Base-by-base conservation (phyloP, 2,113 vertebrate species). In the Erythrocercus mccallii region DNA sequence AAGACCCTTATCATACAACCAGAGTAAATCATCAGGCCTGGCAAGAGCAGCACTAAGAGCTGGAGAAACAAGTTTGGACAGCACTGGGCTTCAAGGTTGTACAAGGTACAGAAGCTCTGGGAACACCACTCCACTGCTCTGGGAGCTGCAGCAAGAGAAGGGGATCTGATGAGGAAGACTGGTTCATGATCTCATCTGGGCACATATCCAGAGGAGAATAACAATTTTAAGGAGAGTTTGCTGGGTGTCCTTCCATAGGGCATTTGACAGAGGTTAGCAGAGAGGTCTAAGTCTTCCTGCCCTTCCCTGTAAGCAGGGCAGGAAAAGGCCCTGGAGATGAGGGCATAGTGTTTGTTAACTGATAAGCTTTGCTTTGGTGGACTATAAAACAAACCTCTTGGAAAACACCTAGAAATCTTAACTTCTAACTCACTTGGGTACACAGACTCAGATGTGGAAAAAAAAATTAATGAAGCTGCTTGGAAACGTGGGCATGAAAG, bases 351-450 rank as follows among this genome's bases (percentile, higher is more conserved):
- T 3, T 84, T 76, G 73, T 50, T 78, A 81, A 73, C 33, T n/a
- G 35, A 73, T 64, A 74, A 88, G 14, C 15, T 84, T 83, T 81
- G 45, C 56, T 84, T 70, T 30, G 25, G 37, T 25, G 35, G 64
- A 50, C 84, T 65, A 45, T 27, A 62, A 35, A 88, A 69, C 27
- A 88, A 92, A 40, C 20, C 33, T 66, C 54, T 73, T 86, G 58
- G 76, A 86, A 91, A 92, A 88, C 4, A n/a, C 60, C 56, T 94
- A 51, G 77, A 71, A 77, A 70, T 70, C 45, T 48, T 44, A 78
- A 62, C 47, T 89, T 85, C 54, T 61, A 48, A 42, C 38, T 86
- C 58, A 40, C 84, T 65, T 53, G 74, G 31, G 66, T 65, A 56
- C 13, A 27, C 15, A 88, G 74, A 69, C 21, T 66, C 48, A 56